Evolutionary conservation across 2,888 invertebrate genomes (phyloP).

Genomic region (Schizotus pectinicornis): DNA sequence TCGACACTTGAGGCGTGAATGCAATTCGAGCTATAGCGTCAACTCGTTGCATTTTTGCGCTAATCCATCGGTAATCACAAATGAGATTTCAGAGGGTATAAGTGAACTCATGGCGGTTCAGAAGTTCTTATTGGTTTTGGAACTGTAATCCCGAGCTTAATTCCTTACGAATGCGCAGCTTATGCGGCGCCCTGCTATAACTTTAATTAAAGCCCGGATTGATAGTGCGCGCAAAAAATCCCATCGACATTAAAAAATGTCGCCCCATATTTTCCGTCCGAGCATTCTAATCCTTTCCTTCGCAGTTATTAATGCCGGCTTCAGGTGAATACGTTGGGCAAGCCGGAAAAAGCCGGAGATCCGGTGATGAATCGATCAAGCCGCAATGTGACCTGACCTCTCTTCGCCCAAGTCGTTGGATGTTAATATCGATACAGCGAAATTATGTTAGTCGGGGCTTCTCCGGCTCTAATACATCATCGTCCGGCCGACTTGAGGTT

Average conservation of each 20-base stretch:
- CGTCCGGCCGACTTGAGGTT: conserved; percentile 46
- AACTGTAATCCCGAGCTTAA: conserved; percentile 49
- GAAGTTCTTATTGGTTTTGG: conserved; percentile 50
- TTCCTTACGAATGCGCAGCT: conserved; percentile 47
- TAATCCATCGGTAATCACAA: conserved; percentile 30
- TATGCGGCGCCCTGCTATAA: conserved; percentile 45
- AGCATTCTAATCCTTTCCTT: too few relatives aligned
- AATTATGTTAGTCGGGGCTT: conserved; percentile 26
- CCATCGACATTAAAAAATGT: conserved; percentile 18
- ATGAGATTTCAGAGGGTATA: conserved; percentile 38
- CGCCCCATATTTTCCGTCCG: conserved; percentile 1
- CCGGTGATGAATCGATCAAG: conserved; percentile 25
- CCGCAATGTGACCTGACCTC: conserved; percentile 21
- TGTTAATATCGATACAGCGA: conserved; percentile 29
- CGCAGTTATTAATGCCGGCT: too few relatives aligned
- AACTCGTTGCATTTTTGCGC: background rate
- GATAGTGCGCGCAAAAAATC: conserved; percentile 30
- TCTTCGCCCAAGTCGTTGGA: conserved; percentile 18
- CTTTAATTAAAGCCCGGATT: conserved; percentile 49
- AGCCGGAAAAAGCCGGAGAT: too few relatives aligned
- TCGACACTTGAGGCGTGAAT: background rate
- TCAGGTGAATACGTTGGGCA: too few relatives aligned
- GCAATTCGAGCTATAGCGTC: too few relatives aligned
- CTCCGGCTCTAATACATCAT: conserved; percentile 38
- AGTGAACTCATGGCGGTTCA: conserved; percentile 41